phyloP scores from a whole-genome alignment of 2,888 invertebrate genomes.

The Erannis defoliaria region DNA sequence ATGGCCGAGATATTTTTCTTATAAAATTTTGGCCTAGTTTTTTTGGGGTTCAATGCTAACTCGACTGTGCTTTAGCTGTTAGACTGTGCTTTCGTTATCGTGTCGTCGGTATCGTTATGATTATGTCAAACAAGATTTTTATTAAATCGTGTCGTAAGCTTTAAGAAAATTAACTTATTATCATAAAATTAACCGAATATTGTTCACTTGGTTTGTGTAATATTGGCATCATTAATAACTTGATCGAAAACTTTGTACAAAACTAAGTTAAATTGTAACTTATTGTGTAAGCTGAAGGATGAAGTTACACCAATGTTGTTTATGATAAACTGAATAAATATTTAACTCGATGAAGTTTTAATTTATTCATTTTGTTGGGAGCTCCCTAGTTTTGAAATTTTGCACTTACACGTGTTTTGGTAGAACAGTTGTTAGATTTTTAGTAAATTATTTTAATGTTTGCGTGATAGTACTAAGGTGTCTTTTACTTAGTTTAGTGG shows the following conservation, averaged over 20 bases:
- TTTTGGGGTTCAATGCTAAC: too few species aligned
- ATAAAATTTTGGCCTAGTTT: too few species aligned
- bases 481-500: neutral
- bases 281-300: slow-evolving; percentile 14
- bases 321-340: slow-evolving; percentile 27
- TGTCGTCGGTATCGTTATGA: neutral
- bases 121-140: neutral
- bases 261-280: slow-evolving; percentile 25
- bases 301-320: slow-evolving; percentile 24
- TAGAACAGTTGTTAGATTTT: neutral
- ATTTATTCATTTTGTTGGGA: slow-evolving; percentile 24
- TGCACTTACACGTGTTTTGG: neutral
- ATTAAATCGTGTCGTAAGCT: slow-evolving; percentile 14
- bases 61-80: too few species aligned
- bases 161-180: slow-evolving; percentile 7
- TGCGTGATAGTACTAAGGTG: neutral
- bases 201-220: slow-evolving; percentile 28
- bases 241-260: slow-evolving; percentile 18
- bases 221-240: slow-evolving; percentile 21
- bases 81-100: too few species aligned
- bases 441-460: neutral
- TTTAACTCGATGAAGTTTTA: slow-evolving; percentile 26
- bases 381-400: neutral
- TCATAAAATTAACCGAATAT: slow-evolving; percentile 15
- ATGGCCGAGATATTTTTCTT: too few species aligned